Evolutionary conservation across 1,140 invertebrate genomes (phyloP).

Genomic region (Drosophila takahashii): DNA sequence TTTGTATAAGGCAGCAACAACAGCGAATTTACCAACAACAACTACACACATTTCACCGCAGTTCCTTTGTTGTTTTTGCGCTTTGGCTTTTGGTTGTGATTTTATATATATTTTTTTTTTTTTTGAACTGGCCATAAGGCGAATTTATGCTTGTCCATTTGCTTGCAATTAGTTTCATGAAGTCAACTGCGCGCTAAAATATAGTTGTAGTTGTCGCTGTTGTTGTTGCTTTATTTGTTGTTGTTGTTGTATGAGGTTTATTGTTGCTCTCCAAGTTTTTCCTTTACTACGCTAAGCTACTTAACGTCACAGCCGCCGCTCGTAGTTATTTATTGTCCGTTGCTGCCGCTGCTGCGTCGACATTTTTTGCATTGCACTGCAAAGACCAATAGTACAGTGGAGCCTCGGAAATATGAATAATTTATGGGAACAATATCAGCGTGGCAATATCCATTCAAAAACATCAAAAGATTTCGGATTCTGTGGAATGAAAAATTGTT

Average conservation of each 20-base stretch:
- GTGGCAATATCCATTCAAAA: neutral
- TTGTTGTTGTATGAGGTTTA: neutral
- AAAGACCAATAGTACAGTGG: slow-evolving; percentile 1
- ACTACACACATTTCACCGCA: slow-evolving; percentile 13
- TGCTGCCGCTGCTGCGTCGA: slow-evolving; percentile 20
- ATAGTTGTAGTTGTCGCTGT: slow-evolving; percentile 9
- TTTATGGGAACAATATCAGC: neutral
- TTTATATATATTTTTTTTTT: neutral
- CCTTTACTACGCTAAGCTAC: slow-evolving; percentile 51
- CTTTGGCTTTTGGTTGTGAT: neutral
- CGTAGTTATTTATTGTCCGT: slow-evolving; percentile 51
- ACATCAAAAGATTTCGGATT: too few species aligned
- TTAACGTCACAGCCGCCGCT: slow-evolving; percentile 44
- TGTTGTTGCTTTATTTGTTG: neutral
- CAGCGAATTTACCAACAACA: neutral
- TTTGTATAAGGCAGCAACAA: slow-evolving; percentile 10
- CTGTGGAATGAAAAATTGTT: too few species aligned
- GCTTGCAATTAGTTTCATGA: slow-evolving; percentile 45
- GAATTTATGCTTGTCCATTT: slow-evolving; percentile 47
- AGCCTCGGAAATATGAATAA: neutral
- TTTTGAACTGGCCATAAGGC: slow-evolving; percentile 10
- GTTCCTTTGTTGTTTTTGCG: slow-evolving; percentile 10
- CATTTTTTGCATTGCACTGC: slow-evolving; percentile 21
- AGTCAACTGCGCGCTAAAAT: slow-evolving; percentile 43
- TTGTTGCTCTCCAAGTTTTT: slow-evolving; percentile 11